Conservation (phyloP, 2,888 invertebrate genomes). For the Drosophila acutilabella region DNA sequence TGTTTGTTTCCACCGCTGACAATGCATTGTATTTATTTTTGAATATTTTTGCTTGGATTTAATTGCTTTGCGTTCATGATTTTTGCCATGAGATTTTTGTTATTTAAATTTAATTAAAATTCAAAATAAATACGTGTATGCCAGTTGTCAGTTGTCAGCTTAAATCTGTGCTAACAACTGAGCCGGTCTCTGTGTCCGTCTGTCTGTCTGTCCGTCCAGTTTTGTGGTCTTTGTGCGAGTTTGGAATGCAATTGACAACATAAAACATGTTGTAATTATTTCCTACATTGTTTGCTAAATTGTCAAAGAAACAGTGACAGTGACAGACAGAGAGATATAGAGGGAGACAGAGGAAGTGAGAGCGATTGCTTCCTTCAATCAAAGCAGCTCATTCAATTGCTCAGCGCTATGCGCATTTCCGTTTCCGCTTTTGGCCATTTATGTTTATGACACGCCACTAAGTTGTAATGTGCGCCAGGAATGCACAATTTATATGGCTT, state of each 20-base stretch:
- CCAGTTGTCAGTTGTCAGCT: not conserved
- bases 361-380: constrained; percentile 25
- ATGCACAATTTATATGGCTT: constrained; percentile 28
- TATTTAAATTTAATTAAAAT: not conserved
- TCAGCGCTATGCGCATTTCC: constrained; percentile 65
- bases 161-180: not conserved
- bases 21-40: not conserved
- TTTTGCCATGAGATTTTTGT: not conserved
- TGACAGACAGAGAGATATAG: not conserved
- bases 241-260: constrained; percentile 37
- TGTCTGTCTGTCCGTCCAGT: constrained; percentile 2
- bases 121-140: constrained; percentile 1
- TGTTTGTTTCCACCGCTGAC: not conserved
- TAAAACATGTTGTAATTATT: constrained; percentile 57
- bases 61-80: not conserved
- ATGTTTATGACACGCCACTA: constrained; percentile 58
- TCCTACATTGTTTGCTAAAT: constrained; percentile 33
- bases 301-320: constrained; percentile 3
- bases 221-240: constrained; percentile 15
- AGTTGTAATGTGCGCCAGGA: constrained; percentile 47
- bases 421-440: constrained; percentile 55
- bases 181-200: not conserved
- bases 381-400: constrained; percentile 43
- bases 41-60: constrained; percentile 2
- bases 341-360: not conserved